Evolutionary conservation across 1,140 invertebrate genomes (phyloP).

Genomic region (Drosophila kikkawai): DNA sequence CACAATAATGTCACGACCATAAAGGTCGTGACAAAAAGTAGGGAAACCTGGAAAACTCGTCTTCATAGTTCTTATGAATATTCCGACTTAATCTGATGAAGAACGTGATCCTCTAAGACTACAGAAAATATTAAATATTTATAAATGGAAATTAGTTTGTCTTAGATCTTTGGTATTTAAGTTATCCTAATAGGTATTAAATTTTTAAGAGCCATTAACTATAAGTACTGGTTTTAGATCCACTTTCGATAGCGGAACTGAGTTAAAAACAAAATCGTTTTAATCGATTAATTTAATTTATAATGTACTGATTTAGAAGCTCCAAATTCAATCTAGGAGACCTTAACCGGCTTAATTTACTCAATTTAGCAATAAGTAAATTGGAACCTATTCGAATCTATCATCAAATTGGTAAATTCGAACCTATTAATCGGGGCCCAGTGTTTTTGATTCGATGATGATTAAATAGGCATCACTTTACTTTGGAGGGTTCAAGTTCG

Average conservation of each 20-base stretch:
- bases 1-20: neutral
- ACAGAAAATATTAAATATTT: neutral
- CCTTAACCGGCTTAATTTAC: neutral
- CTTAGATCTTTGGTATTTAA: neutral
- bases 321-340: neutral
- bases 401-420: neutral
- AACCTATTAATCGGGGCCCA: neutral
- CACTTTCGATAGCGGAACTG: neutral
- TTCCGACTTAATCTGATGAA: neutral
- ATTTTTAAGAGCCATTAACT: neutral
- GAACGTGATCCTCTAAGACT: neutral
- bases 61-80: conserved; percentile 5
- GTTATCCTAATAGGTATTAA: neutral
- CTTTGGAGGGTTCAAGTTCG: conserved; percentile 5
- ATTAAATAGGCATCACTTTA: conserved; percentile 4
- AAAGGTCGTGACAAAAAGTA: neutral
- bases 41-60: conserved; percentile 9
- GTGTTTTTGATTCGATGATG: neutral
- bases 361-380: conserved; percentile 1
- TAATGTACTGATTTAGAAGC: neutral
- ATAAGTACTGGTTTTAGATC: neutral
- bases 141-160: neutral
- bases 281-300: too few species aligned
- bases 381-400: too few species aligned
- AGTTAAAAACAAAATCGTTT: neutral